A percentile compares a stretch with the other conserved stretches of the same genome.
Evolutionary conservation across 1,140 invertebrate genomes (phyloP).

Genomic region (Neelides sp.): DNA sequence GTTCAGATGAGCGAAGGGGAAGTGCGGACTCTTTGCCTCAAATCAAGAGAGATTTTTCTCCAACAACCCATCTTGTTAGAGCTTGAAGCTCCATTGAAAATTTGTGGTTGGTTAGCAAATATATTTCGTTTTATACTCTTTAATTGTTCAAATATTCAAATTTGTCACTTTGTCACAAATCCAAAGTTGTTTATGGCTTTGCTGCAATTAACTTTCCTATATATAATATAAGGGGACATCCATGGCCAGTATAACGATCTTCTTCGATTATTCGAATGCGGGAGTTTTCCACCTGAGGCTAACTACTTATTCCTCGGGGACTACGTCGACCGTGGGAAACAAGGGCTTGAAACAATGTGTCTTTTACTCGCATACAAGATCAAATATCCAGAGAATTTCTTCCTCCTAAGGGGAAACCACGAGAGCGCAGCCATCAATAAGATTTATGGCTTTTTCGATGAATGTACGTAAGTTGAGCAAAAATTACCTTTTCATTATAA

Average conservation of each 20-base stretch:
- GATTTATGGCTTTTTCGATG: slow-evolving; percentile 95
- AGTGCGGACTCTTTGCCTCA: slow-evolving; percentile 50
- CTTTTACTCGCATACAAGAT: slow-evolving; percentile 92
- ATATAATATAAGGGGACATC: slow-evolving; percentile 80
- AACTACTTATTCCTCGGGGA: slow-evolving; percentile 93
- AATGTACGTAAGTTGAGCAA: too few species aligned
- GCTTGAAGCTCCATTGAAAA: slow-evolving; percentile 54
- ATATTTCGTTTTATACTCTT: too few species aligned
- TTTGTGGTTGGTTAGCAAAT: slow-evolving; percentile 43
- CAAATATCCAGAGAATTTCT: slow-evolving; percentile 91
- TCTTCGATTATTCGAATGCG: slow-evolving; percentile 88
- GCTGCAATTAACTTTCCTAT: too few species aligned
- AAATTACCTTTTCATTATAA: too few species aligned
- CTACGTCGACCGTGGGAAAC: slow-evolving; percentile 81
- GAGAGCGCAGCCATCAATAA: slow-evolving; percentile 80
- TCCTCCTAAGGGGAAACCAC: slow-evolving; percentile 79
- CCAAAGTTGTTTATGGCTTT: too few species aligned
- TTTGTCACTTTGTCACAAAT: too few species aligned
- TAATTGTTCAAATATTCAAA: too few species aligned
- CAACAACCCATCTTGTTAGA: slow-evolving; percentile 58
- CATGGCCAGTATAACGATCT: slow-evolving; percentile 90
- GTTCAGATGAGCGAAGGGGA: slow-evolving; percentile 59
- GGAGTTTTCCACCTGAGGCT: slow-evolving; percentile 89
- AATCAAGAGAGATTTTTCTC: slow-evolving; percentile 55
- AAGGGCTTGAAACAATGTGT: slow-evolving; percentile 75